These are phyloP conservation scores for Stercorarius parasiticus DNA, from an alignment of 2,113 vertebrate species.

Conservation along the genomic window DNA sequence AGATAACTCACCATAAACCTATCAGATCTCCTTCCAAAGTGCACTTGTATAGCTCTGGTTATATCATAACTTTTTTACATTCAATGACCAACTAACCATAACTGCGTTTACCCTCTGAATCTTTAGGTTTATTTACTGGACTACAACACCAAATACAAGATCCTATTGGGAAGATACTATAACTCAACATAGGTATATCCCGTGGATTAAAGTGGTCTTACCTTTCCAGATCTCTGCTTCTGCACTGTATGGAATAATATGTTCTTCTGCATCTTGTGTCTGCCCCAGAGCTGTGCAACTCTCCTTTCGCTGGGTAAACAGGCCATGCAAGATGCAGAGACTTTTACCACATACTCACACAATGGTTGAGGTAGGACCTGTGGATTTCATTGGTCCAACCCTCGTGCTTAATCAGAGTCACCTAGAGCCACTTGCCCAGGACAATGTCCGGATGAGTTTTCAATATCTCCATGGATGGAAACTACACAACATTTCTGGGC, in stretches of 20 bases:
- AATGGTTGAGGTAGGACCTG: neutral
- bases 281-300: neutral
- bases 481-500: neutral
- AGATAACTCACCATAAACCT: neutral
- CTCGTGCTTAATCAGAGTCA: neutral
- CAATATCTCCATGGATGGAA: too few species aligned
- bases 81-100: neutral
- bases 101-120: neutral
- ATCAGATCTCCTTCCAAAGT: neutral
- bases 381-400: neutral
- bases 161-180: neutral
- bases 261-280: neutral
- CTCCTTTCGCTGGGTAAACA: neutral
- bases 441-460: neutral
- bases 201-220: neutral
- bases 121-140: neutral
- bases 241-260: neutral
- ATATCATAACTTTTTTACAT: neutral
- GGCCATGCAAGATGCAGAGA: neutral
- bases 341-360: neutral
- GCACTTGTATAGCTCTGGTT: neutral
- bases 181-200: neutral
- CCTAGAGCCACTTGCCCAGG: neutral
- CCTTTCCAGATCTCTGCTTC: neutral
- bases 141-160: neutral